phyloP scores from a whole-genome alignment of 2,888 invertebrate genomes.

The Calameuta idolon region DNA sequence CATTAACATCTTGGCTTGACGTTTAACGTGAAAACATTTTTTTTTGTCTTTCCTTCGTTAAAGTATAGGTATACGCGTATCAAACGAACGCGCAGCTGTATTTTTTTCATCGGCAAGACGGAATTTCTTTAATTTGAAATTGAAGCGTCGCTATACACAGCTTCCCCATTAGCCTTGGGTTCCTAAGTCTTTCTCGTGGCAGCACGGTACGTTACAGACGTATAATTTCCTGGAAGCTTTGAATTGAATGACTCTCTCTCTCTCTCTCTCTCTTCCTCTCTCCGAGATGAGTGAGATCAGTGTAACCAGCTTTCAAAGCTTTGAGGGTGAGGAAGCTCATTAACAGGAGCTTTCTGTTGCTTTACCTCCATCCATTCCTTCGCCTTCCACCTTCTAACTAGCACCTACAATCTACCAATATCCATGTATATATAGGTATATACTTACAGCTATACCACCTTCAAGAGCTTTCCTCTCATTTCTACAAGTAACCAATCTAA shows the following conservation, averaged over 20 bases:
- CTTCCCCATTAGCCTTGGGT: constrained; percentile 52
- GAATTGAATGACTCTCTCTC: constrained; percentile 52
- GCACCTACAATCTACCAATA: constrained; percentile 1
- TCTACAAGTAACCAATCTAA: constrained; percentile 33
- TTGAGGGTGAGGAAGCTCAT: constrained; percentile 65
- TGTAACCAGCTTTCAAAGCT: constrained; percentile 61
- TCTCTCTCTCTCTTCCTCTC: constrained; percentile 22
- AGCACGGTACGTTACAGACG: constrained; percentile 55
- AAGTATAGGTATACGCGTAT: background rate
- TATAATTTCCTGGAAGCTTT: constrained; percentile 63
- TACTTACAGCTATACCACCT: too few relatives aligned
- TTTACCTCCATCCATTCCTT: constrained; percentile 34
- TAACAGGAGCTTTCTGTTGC: constrained; percentile 62
- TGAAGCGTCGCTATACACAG: constrained; percentile 52
- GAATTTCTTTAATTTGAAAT: constrained; percentile 40
- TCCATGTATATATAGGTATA: background rate
- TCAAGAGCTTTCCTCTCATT: background rate
- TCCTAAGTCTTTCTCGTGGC: constrained; percentile 39
- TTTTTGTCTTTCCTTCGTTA: background rate
- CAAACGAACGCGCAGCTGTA: background rate
- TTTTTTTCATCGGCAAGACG: background rate
- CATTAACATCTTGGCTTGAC: background rate
- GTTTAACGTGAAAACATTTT: background rate
- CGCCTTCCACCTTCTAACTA: constrained; percentile 2
- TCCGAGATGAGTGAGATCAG: constrained; percentile 46